Evolutionary conservation across 2,113 vertebrate genomes (phyloP), one percentile per base, ranked within the genome.

Genomic region (Pyrgilauda ruficollis): DNA sequence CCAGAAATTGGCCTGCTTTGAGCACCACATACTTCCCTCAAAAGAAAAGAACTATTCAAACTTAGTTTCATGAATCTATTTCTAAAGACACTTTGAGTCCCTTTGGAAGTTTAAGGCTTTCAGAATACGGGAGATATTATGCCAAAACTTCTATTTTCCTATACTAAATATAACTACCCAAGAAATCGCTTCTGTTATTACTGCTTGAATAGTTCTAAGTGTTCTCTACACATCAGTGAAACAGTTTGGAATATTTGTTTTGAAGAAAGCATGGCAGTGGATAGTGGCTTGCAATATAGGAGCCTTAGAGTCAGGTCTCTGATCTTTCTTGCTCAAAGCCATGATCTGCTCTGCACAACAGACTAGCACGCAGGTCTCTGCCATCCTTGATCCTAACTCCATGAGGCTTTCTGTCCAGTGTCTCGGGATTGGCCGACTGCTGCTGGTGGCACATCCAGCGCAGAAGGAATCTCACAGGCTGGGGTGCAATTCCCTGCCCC

Each of bases 351-450:
- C 56, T 73, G 58, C 33, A 10, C 33, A 61, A 10, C 10, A 37
- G 62, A 30, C 30, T 52, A 31, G 16, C 63, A 41, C 13, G 10
- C 8, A 41, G 22, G 21, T 80, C n/a, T 64, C 53, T 76, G 16
- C 5, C 9, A 17, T 26, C 58, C 77, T 56, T 69, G 53, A 53
- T 44, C n/a, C 59, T 16, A 20, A 7, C 18, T 92, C 41, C 27
- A 5, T 11, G 52, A 46, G 39, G 6, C 13, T 67, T 84, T 87
- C 27, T 62, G 31, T 49, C 31, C 2, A 8, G 22, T 46, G 28
- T 15, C 0, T 1, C 0, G 47, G n/a, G 46, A 67, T 18, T 0
- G 0, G 11, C 16, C 2, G 3, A 14, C 39, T 72, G 66, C 43
- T 78, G 31, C 58, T 0, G 0, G 15, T 19, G 67, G 7, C 37